Base-by-base conservation (phyloP, 2,888 invertebrate species). In the Lepeophtheirus nordmannii region DNA sequence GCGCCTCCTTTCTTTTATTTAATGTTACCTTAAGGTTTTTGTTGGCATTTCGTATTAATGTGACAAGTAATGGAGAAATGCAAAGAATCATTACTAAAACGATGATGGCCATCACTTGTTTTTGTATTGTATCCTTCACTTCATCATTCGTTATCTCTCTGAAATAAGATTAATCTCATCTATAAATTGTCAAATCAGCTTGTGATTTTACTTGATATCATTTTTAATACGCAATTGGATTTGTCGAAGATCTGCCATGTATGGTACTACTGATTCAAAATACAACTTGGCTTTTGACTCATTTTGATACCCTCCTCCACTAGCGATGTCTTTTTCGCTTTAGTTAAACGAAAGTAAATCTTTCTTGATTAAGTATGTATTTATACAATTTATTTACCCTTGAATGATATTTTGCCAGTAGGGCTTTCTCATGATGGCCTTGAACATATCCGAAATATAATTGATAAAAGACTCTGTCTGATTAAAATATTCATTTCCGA, bases 401-500 rank as follows among this genome's bases (percentile, higher is more conserved):
- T 46, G 14, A 46, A 17, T 2, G n/a, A 46, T 46, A 46, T n/a
- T 17, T 14, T 14, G n/a, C 53, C 53, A 46, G 17, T 46, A 46
- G 5, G 14, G 53, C 8, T 17, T 46, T 46, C 17, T 46, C 8
- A 5, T 8, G n/a, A 46, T 46, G 8, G 14, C 8, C 8, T 46
- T 46, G 17, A 46, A 46, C 53, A 46, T n/a, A 46, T 14, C 8
- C 5, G 53, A 46, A 14, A 46, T 17, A 17, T 46, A 46, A 17
- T 17, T 46, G 53, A 46, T 46, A 17, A 46, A 46, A 17, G 5
- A 46, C 17, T 2, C 17, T n/a, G 56, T 38, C 23, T 63, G 63
- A 46, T 63, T 56, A 53, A 46, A 63, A 30, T 63, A 63, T 30
- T 63, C 63, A 14, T 63, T 20, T 22, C 41, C 23, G 10, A 63